phyloP scores from a whole-genome alignment of 1,140 invertebrate species.

The Aphelenchoides fujianensis region DNA sequence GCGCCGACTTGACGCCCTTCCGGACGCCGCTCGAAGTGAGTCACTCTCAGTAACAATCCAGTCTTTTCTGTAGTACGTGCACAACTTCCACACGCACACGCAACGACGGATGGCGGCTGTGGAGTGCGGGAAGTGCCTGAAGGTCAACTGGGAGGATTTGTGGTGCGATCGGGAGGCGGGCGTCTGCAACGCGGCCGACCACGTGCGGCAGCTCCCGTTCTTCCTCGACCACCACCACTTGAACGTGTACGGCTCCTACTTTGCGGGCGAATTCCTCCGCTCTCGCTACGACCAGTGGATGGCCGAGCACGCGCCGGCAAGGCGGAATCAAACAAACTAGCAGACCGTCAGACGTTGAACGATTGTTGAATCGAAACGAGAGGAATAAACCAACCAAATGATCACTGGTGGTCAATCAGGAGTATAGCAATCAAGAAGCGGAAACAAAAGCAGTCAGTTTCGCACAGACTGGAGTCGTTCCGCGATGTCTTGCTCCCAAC shows the following conservation, averaged over 20 bases:
- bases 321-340: too few relatives aligned
- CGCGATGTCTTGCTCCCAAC: too few relatives aligned
- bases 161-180: neutral
- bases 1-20: neutral
- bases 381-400: too few relatives aligned
- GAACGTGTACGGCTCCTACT: slow-evolving; percentile 3
- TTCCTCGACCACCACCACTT: neutral
- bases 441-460: too few relatives aligned
- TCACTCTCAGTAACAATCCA: neutral
- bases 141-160: neutral
- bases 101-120: neutral
- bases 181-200: neutral
- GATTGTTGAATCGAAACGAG: too few relatives aligned
- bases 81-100: neutral
- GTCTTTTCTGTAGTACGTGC: neutral
- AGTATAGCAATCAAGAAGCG: too few relatives aligned
- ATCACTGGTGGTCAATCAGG: too few relatives aligned
- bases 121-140: neutral
- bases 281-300: neutral
- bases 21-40: neutral
- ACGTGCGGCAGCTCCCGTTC: neutral
- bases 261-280: neutral
- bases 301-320: neutral
- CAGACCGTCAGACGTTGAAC: too few relatives aligned
- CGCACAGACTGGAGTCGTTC: too few relatives aligned